Evolutionary conservation across 2,797 vertebrate genomes (phyloP).

Genomic region (Onychomys leucogaster): DNA sequence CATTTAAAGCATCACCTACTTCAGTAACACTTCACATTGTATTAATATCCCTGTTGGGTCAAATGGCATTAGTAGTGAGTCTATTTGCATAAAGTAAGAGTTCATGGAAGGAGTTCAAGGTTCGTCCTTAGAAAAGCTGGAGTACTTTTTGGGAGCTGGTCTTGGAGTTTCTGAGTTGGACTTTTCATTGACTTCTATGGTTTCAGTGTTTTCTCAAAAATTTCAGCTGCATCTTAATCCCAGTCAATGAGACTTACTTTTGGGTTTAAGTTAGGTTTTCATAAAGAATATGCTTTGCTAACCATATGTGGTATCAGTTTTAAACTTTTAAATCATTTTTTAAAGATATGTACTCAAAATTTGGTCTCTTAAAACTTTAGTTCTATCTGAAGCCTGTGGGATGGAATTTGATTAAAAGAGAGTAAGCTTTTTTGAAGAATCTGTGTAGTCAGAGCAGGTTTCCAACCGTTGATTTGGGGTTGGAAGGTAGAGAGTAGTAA

Average conservation of each 20-base stretch:
- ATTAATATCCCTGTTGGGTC: neutral
- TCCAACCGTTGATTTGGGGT: neutral
- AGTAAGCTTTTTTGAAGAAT: neutral
- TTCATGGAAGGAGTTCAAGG: neutral
- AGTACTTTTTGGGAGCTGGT: neutral
- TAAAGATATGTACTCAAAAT: conserved; percentile 25
- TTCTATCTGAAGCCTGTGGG: neutral
- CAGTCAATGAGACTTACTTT: neutral
- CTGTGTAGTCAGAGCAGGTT: neutral
- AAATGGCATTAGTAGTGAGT: neutral
- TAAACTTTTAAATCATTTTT: conserved; percentile 8
- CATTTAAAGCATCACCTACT: neutral
- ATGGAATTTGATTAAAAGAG: conserved; percentile 17
- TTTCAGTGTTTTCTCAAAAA: neutral
- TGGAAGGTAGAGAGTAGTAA: neutral
- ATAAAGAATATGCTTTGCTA: conserved; percentile 26
- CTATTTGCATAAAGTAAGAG: neutral
- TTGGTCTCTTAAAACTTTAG: neutral
- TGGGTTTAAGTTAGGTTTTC: conserved; percentile 39
- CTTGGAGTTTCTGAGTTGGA: neutral
- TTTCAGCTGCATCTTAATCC: neutral
- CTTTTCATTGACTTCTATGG: neutral
- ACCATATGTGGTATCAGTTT: neutral
- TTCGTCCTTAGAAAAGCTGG: neutral
- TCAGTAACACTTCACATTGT: neutral